These are phyloP conservation scores for Cinara cedri DNA, from an alignment of 2,888 invertebrate genomes.

Conservation along the genomic window DNA sequence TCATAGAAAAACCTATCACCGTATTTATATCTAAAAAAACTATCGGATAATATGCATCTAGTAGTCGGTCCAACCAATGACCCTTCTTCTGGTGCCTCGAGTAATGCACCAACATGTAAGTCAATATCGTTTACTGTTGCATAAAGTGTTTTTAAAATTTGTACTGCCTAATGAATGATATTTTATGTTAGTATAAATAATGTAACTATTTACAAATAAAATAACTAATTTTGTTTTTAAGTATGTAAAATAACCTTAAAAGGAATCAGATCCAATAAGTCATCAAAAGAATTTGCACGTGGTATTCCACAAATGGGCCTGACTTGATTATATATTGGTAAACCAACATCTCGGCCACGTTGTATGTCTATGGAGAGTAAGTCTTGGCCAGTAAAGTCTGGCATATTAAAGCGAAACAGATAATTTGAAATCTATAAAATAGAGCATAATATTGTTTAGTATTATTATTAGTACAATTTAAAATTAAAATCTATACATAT, in stretches of 20 bases:
- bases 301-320: constrained; percentile 37
- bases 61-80: constrained; percentile 39
- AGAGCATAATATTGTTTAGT: background rate
- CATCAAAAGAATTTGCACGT: constrained; percentile 32
- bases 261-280: constrained; percentile 43
- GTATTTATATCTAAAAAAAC: constrained; percentile 31
- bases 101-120: constrained; percentile 36
- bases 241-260: constrained; percentile 19
- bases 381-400: constrained; percentile 35
- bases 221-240: background rate
- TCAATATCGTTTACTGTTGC: constrained; percentile 37
- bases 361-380: constrained; percentile 40
- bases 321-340: constrained; percentile 40
- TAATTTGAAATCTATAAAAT: constrained; percentile 35
- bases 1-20: constrained; percentile 47
- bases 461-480: too few relatives aligned
- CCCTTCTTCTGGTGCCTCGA: constrained; percentile 41
- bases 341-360: constrained; percentile 40
- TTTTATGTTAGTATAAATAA: background rate
- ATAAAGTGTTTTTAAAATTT: constrained; percentile 44
- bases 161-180: constrained; percentile 20
- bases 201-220: background rate
- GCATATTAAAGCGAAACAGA: constrained; percentile 34
- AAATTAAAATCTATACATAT: too few relatives aligned
- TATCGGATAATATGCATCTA: constrained; percentile 49